Evolutionary conservation across 2,797 vertebrate genomes (phyloP).

Genomic region (Esox masquinongy): DNA sequence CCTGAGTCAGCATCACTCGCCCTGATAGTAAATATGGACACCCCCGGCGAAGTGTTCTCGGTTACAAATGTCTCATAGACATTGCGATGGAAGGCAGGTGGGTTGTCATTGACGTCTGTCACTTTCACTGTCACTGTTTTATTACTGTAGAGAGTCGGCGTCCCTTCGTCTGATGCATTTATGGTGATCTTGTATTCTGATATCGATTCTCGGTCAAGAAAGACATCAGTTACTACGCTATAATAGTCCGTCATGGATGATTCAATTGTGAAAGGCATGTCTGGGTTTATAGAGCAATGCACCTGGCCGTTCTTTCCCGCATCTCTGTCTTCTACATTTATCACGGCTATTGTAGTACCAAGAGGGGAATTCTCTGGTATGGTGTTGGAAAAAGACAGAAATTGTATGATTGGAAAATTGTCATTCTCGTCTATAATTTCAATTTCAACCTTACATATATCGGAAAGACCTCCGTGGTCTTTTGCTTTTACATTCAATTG

Average conservation of each 20-base stretch:
- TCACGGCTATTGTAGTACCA: not conserved
- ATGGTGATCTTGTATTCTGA: not conserved
- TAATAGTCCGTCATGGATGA: not conserved
- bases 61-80: too few species aligned
- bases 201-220: not conserved
- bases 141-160: not conserved
- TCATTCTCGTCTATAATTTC: slow-evolving; percentile 73
- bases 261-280: not conserved
- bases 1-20: too few species aligned
- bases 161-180: not conserved
- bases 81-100: too few species aligned
- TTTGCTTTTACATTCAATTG: slow-evolving; percentile 62
- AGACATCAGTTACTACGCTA: not conserved
- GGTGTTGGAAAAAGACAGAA: not conserved
- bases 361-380: not conserved
- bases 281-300: not conserved
- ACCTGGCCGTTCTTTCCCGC: not conserved
- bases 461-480: slow-evolving; percentile 55
- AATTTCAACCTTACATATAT: slow-evolving; percentile 53
- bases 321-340: not conserved
- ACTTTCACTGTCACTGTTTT: too few species aligned
- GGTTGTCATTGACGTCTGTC: too few species aligned
- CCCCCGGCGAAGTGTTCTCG: too few species aligned
- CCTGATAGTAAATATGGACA: too few species aligned
- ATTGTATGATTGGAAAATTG: slow-evolving; percentile 35